A percentile compares a stretch with the other conserved stretches of the same genome.
phyloP scores from a whole-genome alignment of 1,140 invertebrate genomes.

The Neelides sp. region DNA sequence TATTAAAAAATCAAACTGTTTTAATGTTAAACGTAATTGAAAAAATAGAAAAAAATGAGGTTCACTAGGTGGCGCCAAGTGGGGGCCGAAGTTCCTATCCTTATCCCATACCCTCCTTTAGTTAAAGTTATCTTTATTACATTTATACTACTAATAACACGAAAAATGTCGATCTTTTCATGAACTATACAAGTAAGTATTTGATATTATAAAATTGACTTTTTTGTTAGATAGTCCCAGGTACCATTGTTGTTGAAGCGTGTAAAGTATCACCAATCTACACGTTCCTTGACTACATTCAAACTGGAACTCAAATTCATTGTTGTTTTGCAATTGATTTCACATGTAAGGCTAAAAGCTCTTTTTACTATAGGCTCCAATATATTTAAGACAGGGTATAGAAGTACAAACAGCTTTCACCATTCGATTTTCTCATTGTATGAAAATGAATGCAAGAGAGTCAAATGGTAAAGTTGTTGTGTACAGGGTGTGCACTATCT shows the following conservation, averaged over 20 bases:
- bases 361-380: neutral
- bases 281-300: slow-evolving; percentile 48
- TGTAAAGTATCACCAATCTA: slow-evolving; percentile 36
- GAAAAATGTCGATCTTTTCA: neutral
- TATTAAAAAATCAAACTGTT: too few species aligned
- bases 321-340: slow-evolving; percentile 51
- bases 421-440: neutral
- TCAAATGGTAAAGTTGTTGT: too few species aligned
- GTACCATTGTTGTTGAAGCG: slow-evolving; percentile 33
- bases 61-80: too few species aligned
- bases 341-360: slow-evolving; percentile 40
- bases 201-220: slow-evolving; percentile 33
- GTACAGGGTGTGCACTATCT: too few species aligned
- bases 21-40: too few species aligned
- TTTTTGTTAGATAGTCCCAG: slow-evolving; percentile 36
- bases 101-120: too few species aligned
- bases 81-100: too few species aligned
- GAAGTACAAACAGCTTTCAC: neutral
- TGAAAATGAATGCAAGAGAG: neutral
- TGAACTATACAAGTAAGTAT: neutral
- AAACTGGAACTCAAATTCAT: slow-evolving; percentile 43
- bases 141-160: neutral
- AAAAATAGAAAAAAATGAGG: too few species aligned
- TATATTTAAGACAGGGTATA: neutral
- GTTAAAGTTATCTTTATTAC: neutral